Percentiles rank a stretch among this genome's conserved stretches.
Conservation (phyloP, 2,888 invertebrate species). For the Erpobdella octoculata region DNA sequence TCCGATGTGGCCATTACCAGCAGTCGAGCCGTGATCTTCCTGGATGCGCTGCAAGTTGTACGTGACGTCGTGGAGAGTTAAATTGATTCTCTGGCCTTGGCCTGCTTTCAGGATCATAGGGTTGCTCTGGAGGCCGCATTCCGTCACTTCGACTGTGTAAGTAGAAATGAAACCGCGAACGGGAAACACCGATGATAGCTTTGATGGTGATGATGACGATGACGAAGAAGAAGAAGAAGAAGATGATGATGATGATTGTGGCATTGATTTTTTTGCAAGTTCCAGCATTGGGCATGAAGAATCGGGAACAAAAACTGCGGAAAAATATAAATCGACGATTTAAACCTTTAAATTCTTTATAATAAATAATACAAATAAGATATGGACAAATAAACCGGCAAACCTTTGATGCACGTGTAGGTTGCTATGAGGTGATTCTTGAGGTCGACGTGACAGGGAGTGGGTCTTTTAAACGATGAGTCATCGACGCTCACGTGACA, state of each 20-base stretch:
- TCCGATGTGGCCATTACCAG: background rate
- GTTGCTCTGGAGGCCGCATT: conserved; percentile 23
- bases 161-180: conserved; percentile 26
- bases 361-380: too few relatives aligned
- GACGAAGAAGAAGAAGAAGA: conserved; percentile 11
- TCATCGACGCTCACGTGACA: conserved; percentile 33
- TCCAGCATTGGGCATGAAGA: background rate
- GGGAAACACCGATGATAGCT: background rate
- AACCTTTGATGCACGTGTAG: conserved; percentile 28
- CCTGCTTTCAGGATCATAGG: conserved; percentile 26
- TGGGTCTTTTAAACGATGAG: conserved; percentile 26
- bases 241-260: too few relatives aligned
- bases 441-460: conserved; percentile 26
- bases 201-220: background rate
- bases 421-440: conserved; percentile 24
- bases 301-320: background rate
- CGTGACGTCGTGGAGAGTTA: conserved; percentile 26
- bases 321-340: background rate
- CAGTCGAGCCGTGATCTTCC: background rate
- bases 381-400: background rate
- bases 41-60: background rate
- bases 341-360: background rate
- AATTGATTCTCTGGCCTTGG: conserved; percentile 25
- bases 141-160: conserved; percentile 18
- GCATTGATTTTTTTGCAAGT: background rate